These are phyloP conservation scores for Meriones unguiculatus DNA, from an alignment of 2,113 vertebrate species.

Conservation along the genomic window DNA sequence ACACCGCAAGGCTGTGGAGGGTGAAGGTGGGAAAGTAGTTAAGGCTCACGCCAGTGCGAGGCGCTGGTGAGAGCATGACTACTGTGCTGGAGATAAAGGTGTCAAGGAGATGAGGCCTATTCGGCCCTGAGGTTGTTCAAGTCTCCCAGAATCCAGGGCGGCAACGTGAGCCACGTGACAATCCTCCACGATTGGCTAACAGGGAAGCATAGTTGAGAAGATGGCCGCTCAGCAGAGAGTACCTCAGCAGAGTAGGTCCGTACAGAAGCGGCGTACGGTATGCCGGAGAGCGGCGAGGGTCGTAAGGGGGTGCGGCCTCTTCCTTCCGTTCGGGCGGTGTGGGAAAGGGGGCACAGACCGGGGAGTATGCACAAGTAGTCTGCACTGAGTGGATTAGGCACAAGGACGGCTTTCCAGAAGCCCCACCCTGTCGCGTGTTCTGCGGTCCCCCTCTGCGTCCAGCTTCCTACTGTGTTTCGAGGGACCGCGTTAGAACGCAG, in stretches of 20 bases:
- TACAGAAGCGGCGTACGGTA: not conserved
- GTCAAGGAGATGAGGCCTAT: not conserved
- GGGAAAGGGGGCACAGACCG: not conserved
- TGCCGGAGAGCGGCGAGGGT: not conserved
- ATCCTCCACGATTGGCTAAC: not conserved
- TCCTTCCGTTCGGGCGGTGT: not conserved
- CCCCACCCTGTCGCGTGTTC: not conserved
- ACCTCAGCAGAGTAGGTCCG: conserved; percentile 47
- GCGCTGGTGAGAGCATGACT: not conserved
- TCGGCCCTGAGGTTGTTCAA: not conserved
- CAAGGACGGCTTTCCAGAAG: not conserved
- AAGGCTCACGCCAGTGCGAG: not conserved
- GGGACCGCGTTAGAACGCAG: not conserved
- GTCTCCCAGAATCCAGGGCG: conserved; percentile 63
- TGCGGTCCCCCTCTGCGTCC: not conserved
- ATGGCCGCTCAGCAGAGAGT: conserved; percentile 48
- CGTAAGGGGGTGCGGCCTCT: not conserved
- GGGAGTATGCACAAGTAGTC: not conserved
- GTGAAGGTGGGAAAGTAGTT: not conserved
- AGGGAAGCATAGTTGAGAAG: conserved; percentile 42
- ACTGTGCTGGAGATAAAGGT: not conserved
- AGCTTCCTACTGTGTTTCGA: not conserved
- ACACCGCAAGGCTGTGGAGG: not conserved
- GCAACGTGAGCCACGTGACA: not conserved
- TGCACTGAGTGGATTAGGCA: not conserved